Percentiles rank a stretch among this genome's conserved stretches.
Evolutionary conservation across 1,140 invertebrate species (phyloP).

Genomic region (Brachionus rubens): DNA sequence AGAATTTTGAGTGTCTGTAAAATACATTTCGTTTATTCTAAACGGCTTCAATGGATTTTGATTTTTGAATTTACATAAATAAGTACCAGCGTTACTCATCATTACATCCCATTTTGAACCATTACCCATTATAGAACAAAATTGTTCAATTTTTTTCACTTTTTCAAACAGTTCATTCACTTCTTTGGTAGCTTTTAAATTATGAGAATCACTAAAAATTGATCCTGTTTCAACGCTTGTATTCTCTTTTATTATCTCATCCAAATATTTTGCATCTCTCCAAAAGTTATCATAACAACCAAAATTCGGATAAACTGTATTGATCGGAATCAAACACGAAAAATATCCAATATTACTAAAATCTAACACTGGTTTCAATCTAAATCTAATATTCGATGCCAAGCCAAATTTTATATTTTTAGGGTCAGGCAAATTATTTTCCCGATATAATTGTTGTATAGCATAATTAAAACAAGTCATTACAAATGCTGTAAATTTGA

Average conservation of each 20-base stretch:
- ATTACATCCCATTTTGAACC: constrained; percentile 34
- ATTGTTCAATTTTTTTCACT: background rate
- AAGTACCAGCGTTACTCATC: constrained; percentile 16
- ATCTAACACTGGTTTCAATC: constrained; percentile 15
- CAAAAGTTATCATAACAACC: constrained; percentile 28
- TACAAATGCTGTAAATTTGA: constrained; percentile 24
- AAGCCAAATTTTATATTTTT: constrained; percentile 28
- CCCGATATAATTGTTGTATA: constrained; percentile 1
- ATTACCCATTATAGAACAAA: background rate
- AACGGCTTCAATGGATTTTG: background rate
- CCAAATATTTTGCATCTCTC: constrained; percentile 17
- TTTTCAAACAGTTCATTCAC: constrained; percentile 3
- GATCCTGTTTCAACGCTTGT: constrained; percentile 1
- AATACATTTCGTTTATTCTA: constrained; percentile 19
- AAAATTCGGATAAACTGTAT: constrained; percentile 35
- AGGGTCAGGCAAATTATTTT: constrained; percentile 34
- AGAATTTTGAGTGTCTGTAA: constrained; percentile 21
- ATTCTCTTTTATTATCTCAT: background rate
- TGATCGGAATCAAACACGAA: constrained; percentile 9
- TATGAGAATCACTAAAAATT: constrained; percentile 12
- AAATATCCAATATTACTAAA: constrained; percentile 26
- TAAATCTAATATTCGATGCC: constrained; percentile 28
- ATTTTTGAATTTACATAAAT: background rate
- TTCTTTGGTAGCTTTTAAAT: background rate
- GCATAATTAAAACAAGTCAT: constrained; percentile 31